Percentiles rank a stretch among this genome's conserved stretches.
Conservation (phyloP, 2,113 vertebrate genomes). For the Butorides virescens region DNA sequence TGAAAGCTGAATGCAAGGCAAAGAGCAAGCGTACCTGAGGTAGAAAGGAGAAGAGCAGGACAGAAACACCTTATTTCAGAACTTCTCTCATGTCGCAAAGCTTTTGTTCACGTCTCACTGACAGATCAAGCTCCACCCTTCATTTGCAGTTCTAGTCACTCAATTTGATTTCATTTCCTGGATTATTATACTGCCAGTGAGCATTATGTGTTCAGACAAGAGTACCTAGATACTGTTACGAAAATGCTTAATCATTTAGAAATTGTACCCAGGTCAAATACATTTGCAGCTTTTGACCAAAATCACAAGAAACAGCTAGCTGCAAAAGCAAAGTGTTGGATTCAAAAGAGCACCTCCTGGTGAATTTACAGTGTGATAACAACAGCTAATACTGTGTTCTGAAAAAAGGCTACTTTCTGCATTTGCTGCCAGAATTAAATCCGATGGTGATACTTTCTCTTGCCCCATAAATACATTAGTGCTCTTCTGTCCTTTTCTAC, state of each 20-base stretch:
- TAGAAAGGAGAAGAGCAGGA: neutral
- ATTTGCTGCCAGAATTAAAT: neutral
- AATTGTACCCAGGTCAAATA: neutral
- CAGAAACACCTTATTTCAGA: neutral
- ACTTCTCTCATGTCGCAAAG: neutral
- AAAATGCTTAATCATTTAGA: neutral
- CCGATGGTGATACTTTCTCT: neutral
- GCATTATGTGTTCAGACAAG: neutral
- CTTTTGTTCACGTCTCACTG: neutral
- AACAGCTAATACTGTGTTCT: neutral
- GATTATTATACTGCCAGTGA: neutral
- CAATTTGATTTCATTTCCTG: neutral
- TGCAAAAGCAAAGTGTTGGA: neutral
- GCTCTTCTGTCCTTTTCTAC: neutral
- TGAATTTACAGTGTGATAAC: neutral
- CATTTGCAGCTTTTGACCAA: neutral
- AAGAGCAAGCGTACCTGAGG: neutral
- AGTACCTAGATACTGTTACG: neutral
- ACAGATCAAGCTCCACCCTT: neutral
- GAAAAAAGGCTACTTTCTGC: neutral
- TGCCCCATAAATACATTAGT: neutral
- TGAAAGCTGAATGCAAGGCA: neutral
- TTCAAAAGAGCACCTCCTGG: slow-evolving; percentile 22
- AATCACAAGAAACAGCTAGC: neutral
- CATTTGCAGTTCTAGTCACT: neutral